These are phyloP conservation scores for Microtus montanus DNA, from an alignment of 2,113 vertebrate genomes.

Conservation along the genomic window DNA sequence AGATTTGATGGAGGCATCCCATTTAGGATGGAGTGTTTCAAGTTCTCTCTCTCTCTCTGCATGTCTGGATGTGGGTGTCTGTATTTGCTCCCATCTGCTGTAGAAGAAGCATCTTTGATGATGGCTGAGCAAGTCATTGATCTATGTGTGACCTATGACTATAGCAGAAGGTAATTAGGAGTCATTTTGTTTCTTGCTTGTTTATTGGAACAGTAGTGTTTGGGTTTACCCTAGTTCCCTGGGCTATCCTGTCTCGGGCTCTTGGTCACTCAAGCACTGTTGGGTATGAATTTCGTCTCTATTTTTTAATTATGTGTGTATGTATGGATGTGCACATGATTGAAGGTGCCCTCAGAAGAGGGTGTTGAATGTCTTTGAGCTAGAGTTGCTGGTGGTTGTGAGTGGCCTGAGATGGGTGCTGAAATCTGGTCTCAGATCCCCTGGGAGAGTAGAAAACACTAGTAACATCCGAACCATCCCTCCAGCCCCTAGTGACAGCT, in stretches of 20 bases:
- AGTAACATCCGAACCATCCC: not conserved
- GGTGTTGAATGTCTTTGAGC: not conserved
- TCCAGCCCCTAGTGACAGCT: not conserved
- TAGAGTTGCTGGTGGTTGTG: not conserved
- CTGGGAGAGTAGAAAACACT: not conserved
- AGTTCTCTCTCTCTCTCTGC: not conserved
- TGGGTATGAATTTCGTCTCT: too few species aligned
- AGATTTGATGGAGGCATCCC: not conserved
- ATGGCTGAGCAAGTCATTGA: not conserved
- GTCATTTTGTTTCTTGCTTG: not conserved
- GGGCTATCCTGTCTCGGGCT: not conserved
- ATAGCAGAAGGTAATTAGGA: not conserved
- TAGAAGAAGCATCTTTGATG: not conserved
- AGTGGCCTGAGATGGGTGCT: not conserved
- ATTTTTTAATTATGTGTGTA: not conserved
- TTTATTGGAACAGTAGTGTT: not conserved
- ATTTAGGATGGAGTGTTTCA: not conserved
- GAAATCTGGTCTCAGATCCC: not conserved
- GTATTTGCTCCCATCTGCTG: not conserved
- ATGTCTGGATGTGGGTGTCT: not conserved
- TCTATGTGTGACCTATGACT: not conserved
- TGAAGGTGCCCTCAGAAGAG: too few species aligned
- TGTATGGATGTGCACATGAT: not conserved
- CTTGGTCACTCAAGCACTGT: not conserved
- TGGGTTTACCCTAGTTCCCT: not conserved